These are phyloP conservation scores for Danio kyathit DNA, from an alignment of 2,797 vertebrate genomes.

Conservation along the genomic window DNA sequence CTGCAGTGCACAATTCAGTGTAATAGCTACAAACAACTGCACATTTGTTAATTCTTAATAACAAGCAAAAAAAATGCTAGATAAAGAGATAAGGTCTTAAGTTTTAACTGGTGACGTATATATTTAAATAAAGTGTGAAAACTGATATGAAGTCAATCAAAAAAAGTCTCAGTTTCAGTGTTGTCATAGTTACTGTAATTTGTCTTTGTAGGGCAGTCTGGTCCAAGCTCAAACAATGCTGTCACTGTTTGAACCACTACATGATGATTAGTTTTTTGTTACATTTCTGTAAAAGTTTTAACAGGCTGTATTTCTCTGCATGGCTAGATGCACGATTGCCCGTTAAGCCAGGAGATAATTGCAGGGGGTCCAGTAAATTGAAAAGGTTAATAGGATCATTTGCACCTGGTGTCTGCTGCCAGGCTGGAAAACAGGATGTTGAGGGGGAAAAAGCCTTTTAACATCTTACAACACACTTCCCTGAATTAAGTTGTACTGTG, in stretches of 20 bases:
- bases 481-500: not conserved
- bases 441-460: slow-evolving; percentile 30
- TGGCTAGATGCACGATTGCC: slow-evolving; percentile 51
- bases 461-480: slow-evolving; percentile 1
- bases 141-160: not conserved
- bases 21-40: not conserved
- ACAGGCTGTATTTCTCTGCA: not conserved
- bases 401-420: slow-evolving; percentile 56
- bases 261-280: not conserved
- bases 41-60: not conserved
- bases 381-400: slow-evolving; percentile 67
- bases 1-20: not conserved
- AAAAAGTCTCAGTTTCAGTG: not conserved
- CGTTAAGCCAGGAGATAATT: slow-evolving; percentile 65
- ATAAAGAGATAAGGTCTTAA: not conserved
- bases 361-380: slow-evolving; percentile 58
- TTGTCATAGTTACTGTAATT: not conserved
- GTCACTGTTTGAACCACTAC: not conserved
- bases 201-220: not conserved
- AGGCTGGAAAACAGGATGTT: slow-evolving; percentile 52
- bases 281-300: not conserved
- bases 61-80: too few relatives aligned
- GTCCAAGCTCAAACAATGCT: not conserved
- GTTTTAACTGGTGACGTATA: not conserved
- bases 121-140: too few relatives aligned